Evolutionary conservation across 2,888 invertebrate species (phyloP).

Genomic region (Galeopsomyia nigrocyanea): DNA sequence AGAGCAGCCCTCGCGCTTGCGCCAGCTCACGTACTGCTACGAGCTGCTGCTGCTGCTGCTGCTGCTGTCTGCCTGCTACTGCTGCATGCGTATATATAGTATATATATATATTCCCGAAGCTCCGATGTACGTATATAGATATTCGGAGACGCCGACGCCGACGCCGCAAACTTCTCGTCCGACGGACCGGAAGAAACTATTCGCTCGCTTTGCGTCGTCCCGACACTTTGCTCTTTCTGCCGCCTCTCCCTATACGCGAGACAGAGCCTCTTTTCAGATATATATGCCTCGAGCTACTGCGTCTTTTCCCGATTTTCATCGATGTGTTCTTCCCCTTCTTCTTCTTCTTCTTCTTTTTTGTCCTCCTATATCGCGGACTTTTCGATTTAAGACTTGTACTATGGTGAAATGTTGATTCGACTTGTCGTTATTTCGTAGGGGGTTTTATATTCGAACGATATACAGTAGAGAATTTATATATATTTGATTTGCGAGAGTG

Average conservation of each 20-base stretch:
- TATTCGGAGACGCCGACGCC: constrained; percentile 35
- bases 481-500: too few species aligned
- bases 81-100: constrained; percentile 31
- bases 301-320: too few species aligned
- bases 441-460: too few species aligned
- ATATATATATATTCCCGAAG: too few species aligned
- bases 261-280: not conserved
- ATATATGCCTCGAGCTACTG: too few species aligned
- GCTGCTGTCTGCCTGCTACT: constrained; percentile 20
- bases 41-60: not conserved
- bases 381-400: not conserved
- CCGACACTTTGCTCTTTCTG: constrained; percentile 26
- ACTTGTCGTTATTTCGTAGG: too few species aligned
- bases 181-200: constrained; percentile 46
- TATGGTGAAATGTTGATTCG: too few species aligned
- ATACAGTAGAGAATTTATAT: too few species aligned
- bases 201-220: constrained; percentile 32
- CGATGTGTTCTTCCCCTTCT: not conserved
- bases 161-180: constrained; percentile 51
- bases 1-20: constrained; percentile 1
- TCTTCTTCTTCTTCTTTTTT: not conserved
- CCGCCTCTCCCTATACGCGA: not conserved
- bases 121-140: too few species aligned
- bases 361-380: not conserved
- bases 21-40: constrained; percentile 6